These are phyloP conservation scores for Acromyrmex charruanus DNA, from an alignment of 1,140 invertebrate species.

Conservation along the genomic window DNA sequence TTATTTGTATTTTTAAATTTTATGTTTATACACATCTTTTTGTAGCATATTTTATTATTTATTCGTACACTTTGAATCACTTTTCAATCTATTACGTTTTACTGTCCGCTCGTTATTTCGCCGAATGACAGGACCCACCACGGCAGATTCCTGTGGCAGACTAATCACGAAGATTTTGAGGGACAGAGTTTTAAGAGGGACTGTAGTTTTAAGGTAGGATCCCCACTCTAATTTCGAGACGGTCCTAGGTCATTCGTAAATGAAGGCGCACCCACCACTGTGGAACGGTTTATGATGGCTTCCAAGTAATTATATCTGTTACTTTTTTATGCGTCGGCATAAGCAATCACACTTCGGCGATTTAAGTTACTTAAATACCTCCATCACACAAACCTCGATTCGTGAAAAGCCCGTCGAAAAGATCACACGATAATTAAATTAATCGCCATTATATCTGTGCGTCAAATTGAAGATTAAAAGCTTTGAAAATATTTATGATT, in stretches of 20 bases:
- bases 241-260: slow-evolving; percentile 55
- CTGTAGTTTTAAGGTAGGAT: slow-evolving; percentile 50
- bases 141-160: background rate
- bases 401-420: background rate
- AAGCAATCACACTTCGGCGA: slow-evolving; percentile 20
- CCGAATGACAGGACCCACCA: slow-evolving; percentile 24
- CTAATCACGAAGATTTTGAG: slow-evolving; percentile 26
- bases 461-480: background rate
- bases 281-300: slow-evolving; percentile 59
- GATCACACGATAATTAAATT: background rate
- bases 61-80: background rate
- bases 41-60: background rate
- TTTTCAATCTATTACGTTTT: slow-evolving; percentile 4
- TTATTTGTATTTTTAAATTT: background rate
- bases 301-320: slow-evolving; percentile 62
- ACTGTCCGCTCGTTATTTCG: background rate
- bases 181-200: background rate
- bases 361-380: slow-evolving; percentile 32
- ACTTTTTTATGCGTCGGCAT: background rate
- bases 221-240: slow-evolving; percentile 25
- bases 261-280: slow-evolving; percentile 37
- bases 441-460: background rate
- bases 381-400: background rate
- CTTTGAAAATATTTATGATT: background rate
- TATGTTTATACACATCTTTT: background rate